phyloP scores from a whole-genome alignment of 30 jellyfish, hydroid and myxozoan species.

The Phacellophora camtschatica region DNA sequence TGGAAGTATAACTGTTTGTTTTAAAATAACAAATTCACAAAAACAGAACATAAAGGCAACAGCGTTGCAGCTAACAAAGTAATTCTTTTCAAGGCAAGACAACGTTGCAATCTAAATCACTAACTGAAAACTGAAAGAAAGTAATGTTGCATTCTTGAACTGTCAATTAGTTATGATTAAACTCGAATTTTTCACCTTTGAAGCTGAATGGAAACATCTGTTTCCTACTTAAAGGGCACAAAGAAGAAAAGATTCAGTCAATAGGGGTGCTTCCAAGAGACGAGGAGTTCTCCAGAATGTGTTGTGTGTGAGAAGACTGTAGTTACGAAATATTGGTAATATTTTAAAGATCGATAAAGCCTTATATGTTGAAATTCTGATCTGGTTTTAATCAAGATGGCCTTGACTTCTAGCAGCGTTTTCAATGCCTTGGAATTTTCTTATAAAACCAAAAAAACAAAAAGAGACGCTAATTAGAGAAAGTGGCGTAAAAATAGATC shows the following conservation, averaged over 20 bases:
- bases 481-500: neutral
- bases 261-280: too few relatives aligned
- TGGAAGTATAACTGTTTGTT: neutral
- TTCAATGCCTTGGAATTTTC: conserved; percentile 13
- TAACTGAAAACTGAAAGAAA: too few relatives aligned
- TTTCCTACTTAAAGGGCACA: too few relatives aligned
- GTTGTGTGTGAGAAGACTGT: too few relatives aligned
- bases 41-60: neutral
- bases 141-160: too few relatives aligned
- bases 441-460: neutral
- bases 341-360: neutral
- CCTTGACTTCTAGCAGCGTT: conserved; percentile 1
- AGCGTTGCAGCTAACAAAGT: conserved; percentile 11
- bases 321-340: too few relatives aligned
- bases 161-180: too few relatives aligned
- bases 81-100: conserved; percentile 8
- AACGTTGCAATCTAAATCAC: neutral
- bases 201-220: too few relatives aligned
- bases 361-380: neutral
- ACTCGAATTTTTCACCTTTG: too few relatives aligned
- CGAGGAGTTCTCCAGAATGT: too few relatives aligned
- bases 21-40: neutral
- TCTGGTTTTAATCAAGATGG: neutral
- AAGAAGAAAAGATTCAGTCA: too few relatives aligned
- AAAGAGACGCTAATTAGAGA: conserved; percentile 15